These are phyloP conservation scores for Cinclus mexicanus DNA, from an alignment of 2,113 vertebrate species.

Conservation along the genomic window DNA sequence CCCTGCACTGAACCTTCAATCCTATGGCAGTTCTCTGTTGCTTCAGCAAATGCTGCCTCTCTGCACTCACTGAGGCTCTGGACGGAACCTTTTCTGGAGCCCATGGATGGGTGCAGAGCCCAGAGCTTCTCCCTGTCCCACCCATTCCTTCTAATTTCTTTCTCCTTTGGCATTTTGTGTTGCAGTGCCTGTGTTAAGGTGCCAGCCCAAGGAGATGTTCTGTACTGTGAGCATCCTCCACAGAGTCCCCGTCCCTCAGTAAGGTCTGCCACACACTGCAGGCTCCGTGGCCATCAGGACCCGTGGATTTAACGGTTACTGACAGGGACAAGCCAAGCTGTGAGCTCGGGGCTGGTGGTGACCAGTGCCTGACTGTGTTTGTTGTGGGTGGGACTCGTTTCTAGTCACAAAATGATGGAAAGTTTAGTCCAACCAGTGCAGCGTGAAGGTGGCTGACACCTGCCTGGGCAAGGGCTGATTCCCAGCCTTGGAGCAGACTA, in stretches of 20 bases:
- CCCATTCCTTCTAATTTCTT: neutral
- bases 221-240: accelerated
- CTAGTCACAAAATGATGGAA: neutral
- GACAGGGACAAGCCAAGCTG: neutral
- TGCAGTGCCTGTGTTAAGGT: accelerated
- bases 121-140: neutral
- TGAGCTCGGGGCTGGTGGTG: neutral
- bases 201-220: accelerated
- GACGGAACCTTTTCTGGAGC: neutral
- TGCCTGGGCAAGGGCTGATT: neutral
- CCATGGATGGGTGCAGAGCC: no score
- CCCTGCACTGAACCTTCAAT: neutral
- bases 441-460: neutral
- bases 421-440: neutral
- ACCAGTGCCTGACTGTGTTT: neutral
- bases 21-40: neutral
- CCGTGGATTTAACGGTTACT: neutral
- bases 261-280: neutral
- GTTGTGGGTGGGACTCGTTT: neutral
- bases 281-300: neutral
- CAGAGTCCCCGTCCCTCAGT: neutral
- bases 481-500: neutral
- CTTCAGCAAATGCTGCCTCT: neutral
- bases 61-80: accelerated
- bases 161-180: neutral